These are phyloP conservation scores for Anthonomus grandis DNA, from an alignment of 1,140 invertebrate species.

Conservation along the genomic window DNA sequence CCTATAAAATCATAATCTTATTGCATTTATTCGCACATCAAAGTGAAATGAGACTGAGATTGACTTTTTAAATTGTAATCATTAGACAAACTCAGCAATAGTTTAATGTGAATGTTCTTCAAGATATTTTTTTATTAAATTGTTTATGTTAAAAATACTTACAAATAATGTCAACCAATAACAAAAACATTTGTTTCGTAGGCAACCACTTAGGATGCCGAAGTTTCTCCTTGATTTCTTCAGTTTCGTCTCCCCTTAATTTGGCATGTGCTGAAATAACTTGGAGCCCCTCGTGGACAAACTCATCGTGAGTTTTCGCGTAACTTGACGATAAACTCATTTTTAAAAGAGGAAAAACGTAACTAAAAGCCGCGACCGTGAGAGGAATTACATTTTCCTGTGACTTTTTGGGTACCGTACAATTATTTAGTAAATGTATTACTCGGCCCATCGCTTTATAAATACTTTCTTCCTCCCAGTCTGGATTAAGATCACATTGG, in stretches of 20 bases:
- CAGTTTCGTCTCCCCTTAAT: conserved; percentile 52
- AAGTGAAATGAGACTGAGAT: too few species aligned
- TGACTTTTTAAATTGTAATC: too few species aligned
- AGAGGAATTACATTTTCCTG: conserved; percentile 28
- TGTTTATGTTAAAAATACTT: conserved; percentile 38
- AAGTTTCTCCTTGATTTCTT: conserved; percentile 53
- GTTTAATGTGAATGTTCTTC: too few species aligned
- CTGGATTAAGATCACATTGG: conserved; percentile 69
- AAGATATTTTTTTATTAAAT: too few species aligned
- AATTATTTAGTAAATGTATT: conserved; percentile 57
- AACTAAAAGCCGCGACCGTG: conserved; percentile 72
- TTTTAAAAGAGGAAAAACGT: conserved; percentile 76
- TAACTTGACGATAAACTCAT: conserved; percentile 56
- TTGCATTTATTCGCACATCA: too few species aligned
- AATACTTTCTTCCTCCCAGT: conserved; percentile 72
- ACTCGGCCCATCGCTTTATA: conserved; percentile 51
- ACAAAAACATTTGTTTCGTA: conserved; percentile 72
- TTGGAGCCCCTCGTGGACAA: conserved; percentile 62
- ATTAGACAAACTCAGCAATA: too few species aligned
- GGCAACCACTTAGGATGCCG: conserved; percentile 76
- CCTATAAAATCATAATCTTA: conserved; percentile 46
- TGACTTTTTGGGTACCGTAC: conserved; percentile 34
- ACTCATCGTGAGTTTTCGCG: conserved; percentile 54
- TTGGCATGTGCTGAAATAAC: conserved; percentile 71
- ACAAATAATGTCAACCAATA: conserved; percentile 79